Evolutionary conservation across 1,140 invertebrate species (phyloP).

Genomic region (Heterodera schachtii): DNA sequence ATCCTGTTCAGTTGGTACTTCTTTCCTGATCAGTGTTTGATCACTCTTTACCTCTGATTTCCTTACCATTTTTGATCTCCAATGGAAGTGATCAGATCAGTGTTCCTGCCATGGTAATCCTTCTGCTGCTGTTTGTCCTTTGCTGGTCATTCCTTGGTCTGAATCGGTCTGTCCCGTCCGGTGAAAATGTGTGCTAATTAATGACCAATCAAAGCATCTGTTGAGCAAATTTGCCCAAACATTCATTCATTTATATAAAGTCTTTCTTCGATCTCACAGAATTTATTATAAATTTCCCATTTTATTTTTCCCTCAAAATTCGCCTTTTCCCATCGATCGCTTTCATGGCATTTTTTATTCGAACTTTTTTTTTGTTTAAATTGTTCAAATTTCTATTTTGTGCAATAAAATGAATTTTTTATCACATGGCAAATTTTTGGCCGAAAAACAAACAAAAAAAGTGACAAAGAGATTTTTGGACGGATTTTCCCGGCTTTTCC

Average conservation of each 20-base stretch:
- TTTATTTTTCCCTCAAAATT: not conserved
- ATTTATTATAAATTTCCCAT: not conserved
- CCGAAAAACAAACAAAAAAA: constrained; percentile 9
- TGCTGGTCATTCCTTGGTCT: no score
- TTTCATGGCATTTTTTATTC: no score
- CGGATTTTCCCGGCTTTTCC: not conserved
- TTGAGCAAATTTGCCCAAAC: not conserved
- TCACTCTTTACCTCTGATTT: no score
- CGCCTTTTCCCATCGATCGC: no score
- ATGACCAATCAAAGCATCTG: not conserved
- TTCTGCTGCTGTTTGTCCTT: no score
- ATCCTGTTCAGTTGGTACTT: no score
- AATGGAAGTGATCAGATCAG: no score
- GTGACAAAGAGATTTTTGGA: not conserved
- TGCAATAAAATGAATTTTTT: constrained; percentile 6
- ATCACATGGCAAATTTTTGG: not conserved
- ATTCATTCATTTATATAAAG: not conserved
- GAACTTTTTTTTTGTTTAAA: not conserved
- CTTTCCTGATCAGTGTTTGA: no score
- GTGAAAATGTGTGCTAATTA: not conserved
- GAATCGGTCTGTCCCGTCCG: not conserved
- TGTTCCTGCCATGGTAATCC: no score
- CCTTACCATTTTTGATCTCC: no score
- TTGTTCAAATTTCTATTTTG: constrained; percentile 17
- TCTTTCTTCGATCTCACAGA: not conserved